Evolutionary conservation across 2,113 vertebrate species (phyloP).

Genomic region (Tapirus terrestris): DNA sequence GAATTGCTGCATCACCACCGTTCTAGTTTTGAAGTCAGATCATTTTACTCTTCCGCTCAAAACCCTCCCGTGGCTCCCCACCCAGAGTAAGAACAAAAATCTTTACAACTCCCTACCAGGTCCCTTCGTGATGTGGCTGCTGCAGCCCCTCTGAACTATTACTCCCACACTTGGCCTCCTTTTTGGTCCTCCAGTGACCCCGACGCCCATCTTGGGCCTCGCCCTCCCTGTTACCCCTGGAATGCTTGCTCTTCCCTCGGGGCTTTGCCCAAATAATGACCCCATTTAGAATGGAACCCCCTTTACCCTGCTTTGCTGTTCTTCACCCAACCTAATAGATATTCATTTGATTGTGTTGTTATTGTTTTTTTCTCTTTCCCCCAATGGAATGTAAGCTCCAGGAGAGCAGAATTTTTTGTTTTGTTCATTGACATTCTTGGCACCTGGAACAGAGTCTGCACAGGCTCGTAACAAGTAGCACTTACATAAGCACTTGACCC

Average conservation of each 20-base stretch:
- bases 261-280: background rate
- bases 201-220: background rate
- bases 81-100: background rate
- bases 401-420: background rate
- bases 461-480: background rate
- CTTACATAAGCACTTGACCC: background rate
- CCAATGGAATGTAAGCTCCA: background rate
- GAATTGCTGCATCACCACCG: background rate
- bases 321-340: background rate
- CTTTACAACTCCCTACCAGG: background rate
- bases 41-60: background rate
- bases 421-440: background rate
- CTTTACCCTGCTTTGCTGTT: background rate
- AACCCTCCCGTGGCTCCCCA: background rate
- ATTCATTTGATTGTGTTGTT: background rate
- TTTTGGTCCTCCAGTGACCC: background rate
- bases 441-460: background rate
- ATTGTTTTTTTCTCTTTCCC: background rate
- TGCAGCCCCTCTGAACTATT: background rate
- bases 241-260: background rate
- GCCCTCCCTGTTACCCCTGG: background rate
- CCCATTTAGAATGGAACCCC: background rate
- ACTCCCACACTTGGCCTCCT: background rate
- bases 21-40: background rate
- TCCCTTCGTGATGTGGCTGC: fast-evolving